Conservation (phyloP, 1,140 invertebrate genomes). For the Hetaerina americana region DNA sequence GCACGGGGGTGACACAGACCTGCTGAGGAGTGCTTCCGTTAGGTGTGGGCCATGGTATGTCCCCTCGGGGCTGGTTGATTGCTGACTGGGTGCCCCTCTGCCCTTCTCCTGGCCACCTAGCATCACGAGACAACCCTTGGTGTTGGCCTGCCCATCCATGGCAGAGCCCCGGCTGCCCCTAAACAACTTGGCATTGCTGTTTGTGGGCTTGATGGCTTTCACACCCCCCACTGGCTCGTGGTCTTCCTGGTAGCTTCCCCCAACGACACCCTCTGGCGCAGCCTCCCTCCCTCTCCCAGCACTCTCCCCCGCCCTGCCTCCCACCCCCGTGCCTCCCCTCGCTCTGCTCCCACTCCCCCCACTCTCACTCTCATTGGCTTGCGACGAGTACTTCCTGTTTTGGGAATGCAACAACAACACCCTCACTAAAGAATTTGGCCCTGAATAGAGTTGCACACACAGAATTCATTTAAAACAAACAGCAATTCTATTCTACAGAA, state of each 20-base stretch:
- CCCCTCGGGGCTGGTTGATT: neutral
- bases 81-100: too few relatives aligned
- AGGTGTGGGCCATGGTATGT: slow-evolving; percentile 37
- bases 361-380: slow-evolving; percentile 33
- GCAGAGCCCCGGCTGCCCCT: too few relatives aligned
- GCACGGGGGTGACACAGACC: slow-evolving; percentile 26
- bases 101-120: too few relatives aligned
- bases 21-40: slow-evolving; percentile 48
- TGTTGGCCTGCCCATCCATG: too few relatives aligned
- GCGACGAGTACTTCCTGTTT: slow-evolving; percentile 30
- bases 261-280: too few relatives aligned
- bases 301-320: slow-evolving; percentile 27
- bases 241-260: slow-evolving; percentile 15
- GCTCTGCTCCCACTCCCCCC: slow-evolving; percentile 37
- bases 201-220: too few relatives aligned
- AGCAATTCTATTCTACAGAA: too few relatives aligned
- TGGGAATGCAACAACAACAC: too few relatives aligned
- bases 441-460: too few relatives aligned
- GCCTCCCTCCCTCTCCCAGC: neutral
- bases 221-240: slow-evolving; percentile 4
- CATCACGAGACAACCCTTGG: too few relatives aligned
- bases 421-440: too few relatives aligned
- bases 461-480: too few relatives aligned
- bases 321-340: slow-evolving; percentile 27
- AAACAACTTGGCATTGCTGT: neutral